These are phyloP conservation scores for Drosophila lini DNA, from an alignment of 1,140 invertebrate genomes.

Conservation along the genomic window DNA sequence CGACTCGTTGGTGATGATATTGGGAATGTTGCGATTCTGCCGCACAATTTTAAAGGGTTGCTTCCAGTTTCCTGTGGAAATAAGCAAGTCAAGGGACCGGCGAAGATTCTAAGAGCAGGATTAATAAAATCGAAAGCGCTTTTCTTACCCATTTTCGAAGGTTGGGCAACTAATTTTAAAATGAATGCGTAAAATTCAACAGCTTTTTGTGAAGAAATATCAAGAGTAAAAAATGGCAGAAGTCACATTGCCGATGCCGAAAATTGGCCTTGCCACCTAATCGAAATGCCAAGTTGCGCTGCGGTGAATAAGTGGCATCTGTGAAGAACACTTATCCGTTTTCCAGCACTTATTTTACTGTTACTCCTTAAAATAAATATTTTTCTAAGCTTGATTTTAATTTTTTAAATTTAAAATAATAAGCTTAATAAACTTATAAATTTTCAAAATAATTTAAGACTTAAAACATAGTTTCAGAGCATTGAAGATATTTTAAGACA, in stretches of 20 bases:
- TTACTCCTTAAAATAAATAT: not conserved
- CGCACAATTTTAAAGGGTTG: not conserved
- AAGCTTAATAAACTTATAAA: no score
- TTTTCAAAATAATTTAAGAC: no score
- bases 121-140: not conserved
- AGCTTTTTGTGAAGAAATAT: not conserved
- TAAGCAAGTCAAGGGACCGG: not conserved
- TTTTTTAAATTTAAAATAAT: no score
- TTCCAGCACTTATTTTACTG: not conserved
- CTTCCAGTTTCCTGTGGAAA: conserved; percentile 9
- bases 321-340: not conserved
- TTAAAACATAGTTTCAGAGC: not conserved
- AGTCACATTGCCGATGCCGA: not conserved
- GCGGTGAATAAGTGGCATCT: not conserved
- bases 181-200: not conserved
- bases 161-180: not conserved
- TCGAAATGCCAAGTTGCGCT: not conserved
- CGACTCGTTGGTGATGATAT: conserved; percentile 7
- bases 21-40: not conserved
- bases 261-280: conserved; percentile 18
- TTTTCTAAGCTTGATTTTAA: no score
- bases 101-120: not conserved
- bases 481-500: not conserved
- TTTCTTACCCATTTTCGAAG: conserved; percentile 16
- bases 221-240: not conserved